phyloP scores from a whole-genome alignment of 2,113 vertebrate species.

The Erythrocebus patas region DNA sequence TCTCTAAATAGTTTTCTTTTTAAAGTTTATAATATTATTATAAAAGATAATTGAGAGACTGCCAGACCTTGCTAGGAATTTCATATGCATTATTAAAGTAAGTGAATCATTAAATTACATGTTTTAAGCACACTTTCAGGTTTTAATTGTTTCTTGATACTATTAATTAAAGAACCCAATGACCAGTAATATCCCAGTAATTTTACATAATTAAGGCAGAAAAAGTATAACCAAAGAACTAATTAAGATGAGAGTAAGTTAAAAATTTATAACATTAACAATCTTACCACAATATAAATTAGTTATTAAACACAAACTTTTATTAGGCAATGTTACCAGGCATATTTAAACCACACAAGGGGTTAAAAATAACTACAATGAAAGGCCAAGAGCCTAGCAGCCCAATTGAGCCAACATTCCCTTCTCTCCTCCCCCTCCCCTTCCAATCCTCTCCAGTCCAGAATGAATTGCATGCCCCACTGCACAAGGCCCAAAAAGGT shows the following conservation, averaged over 20 bases:
- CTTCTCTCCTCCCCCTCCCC: conserved; percentile 31
- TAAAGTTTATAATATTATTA: not conserved
- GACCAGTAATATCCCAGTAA: conserved; percentile 23
- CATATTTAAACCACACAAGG: conserved; percentile 73
- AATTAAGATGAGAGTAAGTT: conserved; percentile 51
- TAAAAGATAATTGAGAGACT: conserved; percentile 11
- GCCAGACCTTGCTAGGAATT: conserved; percentile 5
- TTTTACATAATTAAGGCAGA: conserved; percentile 44
- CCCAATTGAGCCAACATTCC: conserved; percentile 71
- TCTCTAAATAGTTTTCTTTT: not conserved
- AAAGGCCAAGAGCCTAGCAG: conserved; percentile 73
- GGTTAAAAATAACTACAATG: conserved; percentile 76
- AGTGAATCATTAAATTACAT: conserved; percentile 41
- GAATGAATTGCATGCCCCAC: conserved; percentile 75
- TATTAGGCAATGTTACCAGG: conserved; percentile 28
- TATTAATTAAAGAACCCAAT: conserved; percentile 32
- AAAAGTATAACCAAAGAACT: conserved; percentile 37
- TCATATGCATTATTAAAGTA: conserved; percentile 45
- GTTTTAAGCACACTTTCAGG: not conserved
- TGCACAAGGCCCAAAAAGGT: conserved; percentile 77
- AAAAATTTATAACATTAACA: conserved; percentile 17
- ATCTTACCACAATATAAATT: conserved; percentile 61
- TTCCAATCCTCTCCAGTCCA: conserved; percentile 55
- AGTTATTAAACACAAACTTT: conserved; percentile 43
- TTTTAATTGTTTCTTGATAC: conserved; percentile 51